Base-by-base conservation (phyloP, 2,888 invertebrate genomes). In the Cryptus armator region DNA sequence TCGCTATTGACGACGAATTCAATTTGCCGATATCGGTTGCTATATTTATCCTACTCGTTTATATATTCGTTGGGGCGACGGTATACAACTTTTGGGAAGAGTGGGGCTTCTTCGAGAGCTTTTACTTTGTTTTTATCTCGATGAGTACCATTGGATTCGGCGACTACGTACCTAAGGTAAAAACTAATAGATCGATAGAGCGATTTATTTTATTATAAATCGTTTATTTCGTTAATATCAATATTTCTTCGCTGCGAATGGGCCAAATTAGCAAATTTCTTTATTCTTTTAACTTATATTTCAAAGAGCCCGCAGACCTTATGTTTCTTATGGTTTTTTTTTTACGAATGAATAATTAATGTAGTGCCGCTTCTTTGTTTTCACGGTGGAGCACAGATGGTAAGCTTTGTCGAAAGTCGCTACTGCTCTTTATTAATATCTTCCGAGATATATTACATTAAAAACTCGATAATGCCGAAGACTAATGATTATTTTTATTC, bases 71-170 rank as follows among this genome's bases (percentile, higher is more conserved):
- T 16, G 99, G 99, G 0, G 98, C 98, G 0, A 95, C 96, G 0
- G 96, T 97, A 0, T 99, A 97, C 90, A 96, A 95, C 48, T 92
- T 96, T 16, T 96, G 96, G 95, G 98, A 97, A 93, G 94, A 95
- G 0, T 99, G 99, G 99, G 95, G 95, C n/a, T 97, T 98, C 93
- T 97, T 99, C 90, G 97, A 98, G 83, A 97, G 99, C 0, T 98
- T 99, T 93, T 99, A 99, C 94, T 99, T 99, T 93, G 98, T 99
- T 4, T 99, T 99, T 93, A 98, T 99, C 89, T 98, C 99, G 0
- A 97, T 99, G 96, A 98, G 98, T 0, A 99, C 99, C 0, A 99
- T 99, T 81, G 99, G 99, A n/a, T 97, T 99, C 89, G 99, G 99
- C 2, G 99, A 99, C 94, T 95, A 97, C 86, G 97, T 98, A 0